phyloP scores from a whole-genome alignment of 1,140 invertebrate genomes.

The Dendroctonus ponderosae region DNA sequence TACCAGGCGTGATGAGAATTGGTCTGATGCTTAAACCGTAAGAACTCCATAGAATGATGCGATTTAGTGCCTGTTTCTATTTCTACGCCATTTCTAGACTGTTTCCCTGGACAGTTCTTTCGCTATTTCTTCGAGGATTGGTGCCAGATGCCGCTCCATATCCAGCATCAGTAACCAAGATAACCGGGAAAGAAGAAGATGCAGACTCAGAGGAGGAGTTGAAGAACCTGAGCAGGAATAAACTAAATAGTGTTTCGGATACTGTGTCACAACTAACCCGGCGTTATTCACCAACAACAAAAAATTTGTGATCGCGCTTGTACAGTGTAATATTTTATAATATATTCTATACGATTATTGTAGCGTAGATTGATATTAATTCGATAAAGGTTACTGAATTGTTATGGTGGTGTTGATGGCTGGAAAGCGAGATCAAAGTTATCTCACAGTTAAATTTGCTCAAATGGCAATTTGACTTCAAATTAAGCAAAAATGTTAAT shows the following conservation, averaged over 20 bases:
- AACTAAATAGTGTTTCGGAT: slow-evolving; percentile 20
- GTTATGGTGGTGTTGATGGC: no score
- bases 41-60: slow-evolving; percentile 33
- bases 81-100: slow-evolving; percentile 51
- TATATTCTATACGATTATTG: no score
- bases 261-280: slow-evolving; percentile 22
- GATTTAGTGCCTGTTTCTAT: neutral
- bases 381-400: no score
- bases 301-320: slow-evolving; percentile 19
- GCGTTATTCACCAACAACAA: slow-evolving; percentile 18
- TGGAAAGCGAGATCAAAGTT: no score
- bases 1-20: slow-evolving; percentile 71
- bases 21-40: slow-evolving; percentile 71
- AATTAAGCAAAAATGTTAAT: no score
- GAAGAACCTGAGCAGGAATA: slow-evolving; percentile 10
- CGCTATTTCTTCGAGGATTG: slow-evolving; percentile 62
- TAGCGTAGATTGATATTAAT: no score
- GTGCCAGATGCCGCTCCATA: slow-evolving; percentile 63
- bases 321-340: no score
- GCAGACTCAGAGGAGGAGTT: slow-evolving; percentile 7
- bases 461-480: no score
- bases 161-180: slow-evolving; percentile 7
- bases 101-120: slow-evolving; percentile 65
- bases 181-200: slow-evolving; percentile 15
- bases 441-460: no score